These are phyloP conservation scores for Leptura quadrifasciata DNA, from an alignment of 2,888 invertebrate genomes.

Conservation along the genomic window DNA sequence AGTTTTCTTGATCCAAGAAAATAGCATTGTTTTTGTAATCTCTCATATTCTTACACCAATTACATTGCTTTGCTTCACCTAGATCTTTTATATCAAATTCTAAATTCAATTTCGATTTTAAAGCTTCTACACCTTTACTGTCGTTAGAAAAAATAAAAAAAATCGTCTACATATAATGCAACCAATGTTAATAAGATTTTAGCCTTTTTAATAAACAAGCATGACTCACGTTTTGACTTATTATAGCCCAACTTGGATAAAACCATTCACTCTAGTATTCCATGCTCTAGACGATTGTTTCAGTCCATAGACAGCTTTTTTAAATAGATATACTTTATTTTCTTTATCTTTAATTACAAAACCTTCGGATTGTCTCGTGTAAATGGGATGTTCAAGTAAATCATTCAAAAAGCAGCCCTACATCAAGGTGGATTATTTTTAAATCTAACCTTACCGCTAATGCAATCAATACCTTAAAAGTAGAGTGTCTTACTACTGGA, in stretches of 20 bases:
- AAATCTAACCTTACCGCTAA: slow-evolving; percentile 21
- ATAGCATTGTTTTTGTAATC: slow-evolving; percentile 26
- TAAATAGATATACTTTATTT: background rate
- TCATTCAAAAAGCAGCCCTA: slow-evolving; percentile 3
- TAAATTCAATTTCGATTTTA: slow-evolving; percentile 28
- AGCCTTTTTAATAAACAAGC: slow-evolving; percentile 37
- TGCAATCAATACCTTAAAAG: slow-evolving; percentile 22
- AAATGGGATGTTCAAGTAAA: slow-evolving; percentile 14
- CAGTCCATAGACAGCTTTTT: slow-evolving; percentile 9
- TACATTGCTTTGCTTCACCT: slow-evolving; percentile 38
- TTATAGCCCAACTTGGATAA: slow-evolving; percentile 1
- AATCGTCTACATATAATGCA: slow-evolving; percentile 48
- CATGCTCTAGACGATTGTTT: slow-evolving; percentile 8
- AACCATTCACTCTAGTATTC: background rate
- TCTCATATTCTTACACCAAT: slow-evolving; percentile 23
- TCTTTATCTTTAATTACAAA: background rate
- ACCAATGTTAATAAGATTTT: slow-evolving; percentile 35
- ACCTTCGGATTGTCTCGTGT: slow-evolving; percentile 11
- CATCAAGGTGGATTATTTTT: slow-evolving; percentile 33
- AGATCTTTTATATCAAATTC: slow-evolving; percentile 41
- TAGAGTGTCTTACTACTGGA: background rate
- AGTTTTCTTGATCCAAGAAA: too few species aligned
- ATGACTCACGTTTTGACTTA: too few species aligned
- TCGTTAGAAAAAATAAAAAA: slow-evolving; percentile 41
- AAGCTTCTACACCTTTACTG: slow-evolving; percentile 12